A percentile compares a stretch with the other conserved stretches of the same genome.
Conservation (phyloP, 2,113 vertebrate species). For the Perca schrenkii region DNA sequence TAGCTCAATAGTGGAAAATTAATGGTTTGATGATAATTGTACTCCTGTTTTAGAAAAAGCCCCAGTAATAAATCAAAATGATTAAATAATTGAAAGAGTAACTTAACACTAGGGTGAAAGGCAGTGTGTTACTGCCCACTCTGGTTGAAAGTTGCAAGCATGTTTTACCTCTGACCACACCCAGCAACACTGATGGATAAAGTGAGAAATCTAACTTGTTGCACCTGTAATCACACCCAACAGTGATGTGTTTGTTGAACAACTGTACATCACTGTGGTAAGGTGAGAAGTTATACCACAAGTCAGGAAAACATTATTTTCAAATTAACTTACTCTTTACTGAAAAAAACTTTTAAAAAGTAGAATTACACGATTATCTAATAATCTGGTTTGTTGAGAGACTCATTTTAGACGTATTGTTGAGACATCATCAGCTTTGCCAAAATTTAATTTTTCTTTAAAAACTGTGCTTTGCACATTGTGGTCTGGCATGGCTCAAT, state of each 20-base stretch:
- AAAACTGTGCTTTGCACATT: slow-evolving; percentile 15
- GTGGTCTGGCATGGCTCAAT: slow-evolving; percentile 2
- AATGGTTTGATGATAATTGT: background rate
- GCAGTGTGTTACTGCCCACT: background rate
- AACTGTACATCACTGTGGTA: background rate
- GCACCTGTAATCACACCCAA: background rate
- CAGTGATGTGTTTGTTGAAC: background rate
- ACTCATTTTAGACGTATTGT: background rate
- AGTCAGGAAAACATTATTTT: background rate
- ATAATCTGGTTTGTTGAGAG: background rate
- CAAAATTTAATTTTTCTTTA: background rate
- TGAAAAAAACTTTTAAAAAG: background rate
- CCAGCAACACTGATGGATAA: background rate
- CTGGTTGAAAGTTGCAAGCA: background rate
- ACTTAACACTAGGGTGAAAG: background rate
- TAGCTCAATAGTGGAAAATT: background rate
- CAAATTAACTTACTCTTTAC: background rate
- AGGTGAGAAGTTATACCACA: background rate
- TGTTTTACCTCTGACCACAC: background rate
- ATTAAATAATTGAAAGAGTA: background rate
- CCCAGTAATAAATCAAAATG: background rate
- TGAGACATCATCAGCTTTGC: background rate
- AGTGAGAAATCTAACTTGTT: background rate
- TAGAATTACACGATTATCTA: background rate
- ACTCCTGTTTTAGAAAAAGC: background rate